Evolutionary conservation across 2,113 vertebrate genomes (phyloP), one percentile per base, ranked within the genome.

Genomic region (Tragelaphus imberbis): DNA sequence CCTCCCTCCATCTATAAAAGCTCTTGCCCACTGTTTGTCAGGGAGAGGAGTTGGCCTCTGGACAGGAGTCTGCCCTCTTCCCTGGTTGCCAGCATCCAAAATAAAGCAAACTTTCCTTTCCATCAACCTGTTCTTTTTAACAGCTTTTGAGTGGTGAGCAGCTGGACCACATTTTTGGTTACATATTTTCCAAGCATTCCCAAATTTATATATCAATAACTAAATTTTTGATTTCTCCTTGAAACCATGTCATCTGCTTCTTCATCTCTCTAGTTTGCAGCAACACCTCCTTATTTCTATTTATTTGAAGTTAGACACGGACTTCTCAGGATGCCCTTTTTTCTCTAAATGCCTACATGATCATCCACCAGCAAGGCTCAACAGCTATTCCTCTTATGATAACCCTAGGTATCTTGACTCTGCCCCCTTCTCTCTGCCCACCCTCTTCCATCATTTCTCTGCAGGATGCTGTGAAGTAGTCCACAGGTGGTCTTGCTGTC

Each of bases 341-440:
- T 33, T 58, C 40, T 56, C 33, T 3, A 0, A 1, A 28, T 7
- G 13, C 36, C 58, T 19, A 13, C 2, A 14, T 27, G 49, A 56
- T 25, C 19, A 12, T 7, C 49, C 3, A 3, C 8, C 1, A 2
- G 17, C 25, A 12, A 23, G 30, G 49, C 40, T 63, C 49, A 0
- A 2, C 21, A 13, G 14, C 59, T 40, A 47, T 0, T 59, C 12
- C 88, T 87, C 12, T n/a, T 15, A n/a, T 0, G 3, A 21, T 25
- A 10, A 23, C 1, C 17, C 19, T 6, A 23, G 44, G 2, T 0
- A 4, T 3, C 27, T 13, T 0, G 19, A 40, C 1, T 30, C 56
- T 3, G 28, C 65, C 25, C 25, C 33, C 53, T 51, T 30, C 81
- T n/a, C 81, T 15, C n/a, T 13, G 23, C 36, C 36, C 5, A 11